A percentile compares a stretch with the other conserved stretches of the same genome.
Conservation (phyloP, 2,888 invertebrate genomes). For the Notodonta dromedarius region DNA sequence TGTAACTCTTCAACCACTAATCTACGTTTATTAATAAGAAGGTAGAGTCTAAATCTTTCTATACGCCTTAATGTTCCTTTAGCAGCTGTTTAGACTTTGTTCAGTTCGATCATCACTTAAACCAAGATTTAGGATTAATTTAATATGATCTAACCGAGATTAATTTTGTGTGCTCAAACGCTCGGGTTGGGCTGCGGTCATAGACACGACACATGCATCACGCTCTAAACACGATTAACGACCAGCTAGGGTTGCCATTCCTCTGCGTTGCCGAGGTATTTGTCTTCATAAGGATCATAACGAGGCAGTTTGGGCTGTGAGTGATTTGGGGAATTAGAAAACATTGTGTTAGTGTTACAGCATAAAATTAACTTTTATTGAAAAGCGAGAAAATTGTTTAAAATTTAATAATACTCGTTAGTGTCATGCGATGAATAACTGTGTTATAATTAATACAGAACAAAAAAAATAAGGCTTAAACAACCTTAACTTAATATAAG, state of each 20-base stretch:
- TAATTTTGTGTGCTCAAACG: conserved; percentile 52
- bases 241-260: conserved; percentile 50
- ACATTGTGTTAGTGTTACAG: conserved; percentile 15
- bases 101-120: conserved; percentile 9
- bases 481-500: too few relatives aligned
- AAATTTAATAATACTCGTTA: too few relatives aligned
- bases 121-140: conserved; percentile 33
- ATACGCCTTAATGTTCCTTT: too few relatives aligned
- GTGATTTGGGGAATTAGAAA: conserved; percentile 21
- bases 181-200: conserved; percentile 52
- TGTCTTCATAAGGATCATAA: conserved; percentile 41
- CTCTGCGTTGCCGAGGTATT: conserved; percentile 35
- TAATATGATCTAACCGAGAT: conserved; percentile 49
- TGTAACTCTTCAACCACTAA: too few relatives aligned
- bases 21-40: too few relatives aligned
- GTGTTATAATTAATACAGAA: too few relatives aligned
- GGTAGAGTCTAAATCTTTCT: too few relatives aligned
- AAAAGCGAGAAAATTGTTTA: too few relatives aligned
- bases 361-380: too few relatives aligned
- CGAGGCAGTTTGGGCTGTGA: conserved; percentile 25
- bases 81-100: background rate
- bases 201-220: conserved; percentile 64
- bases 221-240: conserved; percentile 67
- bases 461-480: too few relatives aligned
- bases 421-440: too few relatives aligned